Evolutionary conservation across 1,140 invertebrate genomes (phyloP).

Genomic region (Potamilus streckersoni): DNA sequence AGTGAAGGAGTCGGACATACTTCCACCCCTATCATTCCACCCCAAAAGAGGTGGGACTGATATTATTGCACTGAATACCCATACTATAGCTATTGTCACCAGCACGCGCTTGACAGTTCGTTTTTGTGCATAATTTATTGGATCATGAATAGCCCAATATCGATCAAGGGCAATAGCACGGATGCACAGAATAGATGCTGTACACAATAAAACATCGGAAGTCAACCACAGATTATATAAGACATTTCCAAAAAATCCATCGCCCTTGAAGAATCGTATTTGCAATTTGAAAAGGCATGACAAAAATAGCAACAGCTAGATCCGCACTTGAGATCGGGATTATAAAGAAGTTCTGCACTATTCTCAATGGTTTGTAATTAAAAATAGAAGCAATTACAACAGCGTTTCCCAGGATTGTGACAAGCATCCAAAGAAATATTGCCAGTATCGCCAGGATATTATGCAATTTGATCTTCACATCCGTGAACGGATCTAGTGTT

Average conservation of each 20-base stretch:
- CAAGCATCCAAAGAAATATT: slow-evolving; percentile 75
- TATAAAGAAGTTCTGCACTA: slow-evolving; percentile 97
- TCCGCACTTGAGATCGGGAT: slow-evolving; percentile 95
- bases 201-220: slow-evolving; percentile 94
- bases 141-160: slow-evolving; percentile 90
- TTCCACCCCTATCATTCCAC: slow-evolving; percentile 72
- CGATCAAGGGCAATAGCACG: slow-evolving; percentile 87
- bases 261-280: slow-evolving; percentile 79
- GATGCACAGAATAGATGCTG: slow-evolving; percentile 93
- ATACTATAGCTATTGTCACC: slow-evolving; percentile 89
- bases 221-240: slow-evolving; percentile 96
- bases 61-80: slow-evolving; percentile 88
- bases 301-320: slow-evolving; percentile 90
- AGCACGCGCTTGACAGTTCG: slow-evolving; percentile 89
- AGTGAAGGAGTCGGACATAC: slow-evolving; percentile 29
- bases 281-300: slow-evolving; percentile 95
- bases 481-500: no score
- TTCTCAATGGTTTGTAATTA: slow-evolving; percentile 91
- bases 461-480: not conserved
- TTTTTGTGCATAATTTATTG: slow-evolving; percentile 96
- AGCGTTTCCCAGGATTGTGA: slow-evolving; percentile 82
- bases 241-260: slow-evolving; percentile 92
- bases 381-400: slow-evolving; percentile 95
- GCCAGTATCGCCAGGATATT: slow-evolving; percentile 71
- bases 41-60: slow-evolving; percentile 94